Evolutionary conservation across 2,113 vertebrate species (phyloP).

Genomic region (Daboia siamensis): DNA sequence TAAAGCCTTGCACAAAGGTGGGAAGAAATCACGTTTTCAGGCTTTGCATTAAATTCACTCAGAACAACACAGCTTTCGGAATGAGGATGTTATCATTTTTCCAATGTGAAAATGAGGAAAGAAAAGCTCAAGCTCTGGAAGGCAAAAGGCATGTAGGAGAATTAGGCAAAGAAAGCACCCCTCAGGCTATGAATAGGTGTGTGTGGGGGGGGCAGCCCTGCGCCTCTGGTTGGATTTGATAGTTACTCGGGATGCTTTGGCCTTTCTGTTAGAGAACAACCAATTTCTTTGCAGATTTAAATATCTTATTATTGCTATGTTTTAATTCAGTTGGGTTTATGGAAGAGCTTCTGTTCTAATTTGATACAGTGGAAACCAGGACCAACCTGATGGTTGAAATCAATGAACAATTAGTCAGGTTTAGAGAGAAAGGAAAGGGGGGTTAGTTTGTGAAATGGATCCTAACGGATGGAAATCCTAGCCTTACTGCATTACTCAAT

Average conservation of each 20-base stretch:
- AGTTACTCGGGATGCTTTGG: neutral
- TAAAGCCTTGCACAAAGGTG: slow-evolving; percentile 64
- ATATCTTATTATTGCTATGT: neutral
- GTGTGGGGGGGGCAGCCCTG: fast-evolving
- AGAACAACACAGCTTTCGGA: slow-evolving; percentile 45
- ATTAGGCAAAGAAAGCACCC: slow-evolving; percentile 17
- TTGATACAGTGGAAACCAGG: neutral
- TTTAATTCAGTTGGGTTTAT: neutral
- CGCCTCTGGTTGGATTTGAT: slow-evolving; percentile 45
- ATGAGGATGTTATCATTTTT: slow-evolving; percentile 51
- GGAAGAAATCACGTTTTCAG: slow-evolving; percentile 43
- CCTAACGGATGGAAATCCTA: slow-evolving; percentile 11
- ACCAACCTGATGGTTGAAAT: neutral
- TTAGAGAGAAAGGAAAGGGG: neutral
- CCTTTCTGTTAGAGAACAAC: neutral
- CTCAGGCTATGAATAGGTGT: neutral
- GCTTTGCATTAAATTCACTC: slow-evolving; percentile 42
- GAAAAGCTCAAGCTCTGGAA: neutral
- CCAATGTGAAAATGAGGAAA: slow-evolving; percentile 30
- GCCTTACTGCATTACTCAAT: slow-evolving; percentile 26
- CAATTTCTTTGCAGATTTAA: slow-evolving; percentile 33
- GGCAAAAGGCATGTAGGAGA: slow-evolving; percentile 33
- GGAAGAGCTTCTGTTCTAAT: neutral
- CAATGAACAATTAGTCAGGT: neutral
- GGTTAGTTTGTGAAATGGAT: neutral